A percentile compares a stretch with the other conserved stretches of the same genome.
phyloP scores from a whole-genome alignment of 2,797 vertebrate species.

The Petrocephalus schoutedeni region DNA sequence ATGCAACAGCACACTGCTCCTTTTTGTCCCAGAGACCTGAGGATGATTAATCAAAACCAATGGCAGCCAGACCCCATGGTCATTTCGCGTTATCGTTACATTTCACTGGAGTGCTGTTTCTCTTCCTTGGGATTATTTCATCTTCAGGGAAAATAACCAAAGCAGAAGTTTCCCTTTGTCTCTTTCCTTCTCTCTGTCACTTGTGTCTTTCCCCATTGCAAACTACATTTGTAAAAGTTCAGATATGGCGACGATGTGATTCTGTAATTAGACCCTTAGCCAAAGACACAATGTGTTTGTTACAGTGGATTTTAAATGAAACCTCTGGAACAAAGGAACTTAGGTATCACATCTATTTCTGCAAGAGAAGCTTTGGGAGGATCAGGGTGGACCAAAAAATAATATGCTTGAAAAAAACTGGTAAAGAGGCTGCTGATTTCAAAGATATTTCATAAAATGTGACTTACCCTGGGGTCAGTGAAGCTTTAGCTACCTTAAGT shows the following conservation, averaged over 20 bases:
- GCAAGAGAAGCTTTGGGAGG: background rate
- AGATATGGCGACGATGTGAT: background rate
- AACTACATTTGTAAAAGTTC: too few species aligned
- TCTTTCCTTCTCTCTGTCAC: background rate
- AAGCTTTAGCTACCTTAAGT: background rate
- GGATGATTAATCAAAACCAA: constrained; percentile 10
- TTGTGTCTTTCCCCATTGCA: background rate
- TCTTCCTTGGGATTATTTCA: background rate
- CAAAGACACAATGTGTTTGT: background rate
- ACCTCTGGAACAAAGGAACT: background rate
- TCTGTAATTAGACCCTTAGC: background rate
- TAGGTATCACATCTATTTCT: background rate
- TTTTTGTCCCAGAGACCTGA: background rate
- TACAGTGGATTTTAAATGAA: background rate
- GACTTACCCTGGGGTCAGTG: background rate
- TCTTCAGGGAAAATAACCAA: background rate
- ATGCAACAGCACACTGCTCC: background rate
- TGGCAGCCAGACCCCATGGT: background rate
- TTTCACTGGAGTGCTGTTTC: background rate
- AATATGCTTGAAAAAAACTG: background rate
- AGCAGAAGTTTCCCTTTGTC: background rate
- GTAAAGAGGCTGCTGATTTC: background rate
- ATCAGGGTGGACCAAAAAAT: background rate
- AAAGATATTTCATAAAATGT: background rate
- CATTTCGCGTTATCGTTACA: background rate